Conservation (phyloP, 2,888 invertebrate genomes). For the Phragmatobia fuliginosa region DNA sequence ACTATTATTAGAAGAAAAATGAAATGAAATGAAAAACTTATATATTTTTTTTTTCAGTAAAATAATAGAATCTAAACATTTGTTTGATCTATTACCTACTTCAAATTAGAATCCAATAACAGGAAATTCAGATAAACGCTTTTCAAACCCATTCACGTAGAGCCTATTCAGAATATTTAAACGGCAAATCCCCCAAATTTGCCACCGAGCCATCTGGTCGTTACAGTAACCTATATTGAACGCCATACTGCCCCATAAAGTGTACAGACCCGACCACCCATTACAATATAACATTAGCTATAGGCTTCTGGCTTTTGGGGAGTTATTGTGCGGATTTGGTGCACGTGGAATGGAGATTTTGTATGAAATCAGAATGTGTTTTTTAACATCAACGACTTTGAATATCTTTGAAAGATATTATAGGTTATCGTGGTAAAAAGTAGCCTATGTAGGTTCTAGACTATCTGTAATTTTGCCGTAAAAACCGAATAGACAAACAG, state of each 20-base stretch:
- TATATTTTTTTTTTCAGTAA: too few relatives aligned
- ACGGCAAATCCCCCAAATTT: neutral
- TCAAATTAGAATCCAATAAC: neutral
- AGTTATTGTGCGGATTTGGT: neutral
- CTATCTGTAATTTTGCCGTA: too few relatives aligned
- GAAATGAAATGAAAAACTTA: too few relatives aligned
- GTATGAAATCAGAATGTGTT: neutral
- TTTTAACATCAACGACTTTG: neutral
- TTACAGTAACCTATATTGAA: slow-evolving; percentile 35
- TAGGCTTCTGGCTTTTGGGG: slow-evolving; percentile 2
- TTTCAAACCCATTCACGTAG: neutral
- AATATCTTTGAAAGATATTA: too few relatives aligned
- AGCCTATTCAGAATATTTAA: neutral
- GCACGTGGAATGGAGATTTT: neutral
- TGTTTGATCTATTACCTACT: neutral
- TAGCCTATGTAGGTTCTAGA: too few relatives aligned
- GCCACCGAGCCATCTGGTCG: neutral
- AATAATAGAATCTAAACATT: too few relatives aligned
- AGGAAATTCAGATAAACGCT: neutral
- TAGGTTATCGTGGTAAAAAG: too few relatives aligned
- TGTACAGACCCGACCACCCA: slow-evolving; percentile 10
- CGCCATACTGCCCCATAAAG: slow-evolving; percentile 34
- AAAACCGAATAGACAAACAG: too few relatives aligned
- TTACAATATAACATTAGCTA: neutral
- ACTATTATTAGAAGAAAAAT: too few relatives aligned